These are phyloP conservation scores for Phylloscopus trochiloides DNA, from an alignment of 2,113 vertebrate genomes.

Conservation along the genomic window DNA sequence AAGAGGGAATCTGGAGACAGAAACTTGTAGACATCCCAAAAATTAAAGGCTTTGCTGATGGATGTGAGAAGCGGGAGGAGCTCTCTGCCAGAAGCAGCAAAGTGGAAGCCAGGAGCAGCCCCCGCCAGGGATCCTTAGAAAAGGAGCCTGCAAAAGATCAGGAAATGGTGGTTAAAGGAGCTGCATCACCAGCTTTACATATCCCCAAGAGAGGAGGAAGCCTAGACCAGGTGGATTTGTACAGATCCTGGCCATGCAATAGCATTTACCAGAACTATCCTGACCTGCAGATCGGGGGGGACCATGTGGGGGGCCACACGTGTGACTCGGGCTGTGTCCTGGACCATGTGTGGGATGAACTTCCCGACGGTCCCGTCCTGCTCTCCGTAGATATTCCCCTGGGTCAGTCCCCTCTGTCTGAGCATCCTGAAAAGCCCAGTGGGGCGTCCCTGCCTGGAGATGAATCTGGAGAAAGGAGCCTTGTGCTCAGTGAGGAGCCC, in stretches of 20 bases:
- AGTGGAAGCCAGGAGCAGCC: neutral
- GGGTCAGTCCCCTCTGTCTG: neutral
- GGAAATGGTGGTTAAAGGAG: neutral
- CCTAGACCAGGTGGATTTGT: slow-evolving; percentile 51
- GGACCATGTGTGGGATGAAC: slow-evolving; percentile 12
- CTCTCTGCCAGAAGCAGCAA: neutral
- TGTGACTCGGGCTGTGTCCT: slow-evolving; percentile 64
- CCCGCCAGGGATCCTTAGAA: neutral
- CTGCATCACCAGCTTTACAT: slow-evolving; percentile 1
- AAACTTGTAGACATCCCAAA: slow-evolving; percentile 19
- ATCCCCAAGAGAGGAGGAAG: slow-evolving; percentile 60
- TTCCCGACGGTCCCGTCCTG: slow-evolving; percentile 52
- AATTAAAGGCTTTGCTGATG: neutral
- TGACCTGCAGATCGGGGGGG: slow-evolving; percentile 76
- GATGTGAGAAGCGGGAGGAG: neutral
- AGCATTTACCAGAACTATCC: slow-evolving; percentile 84
- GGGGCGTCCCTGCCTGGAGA: neutral
- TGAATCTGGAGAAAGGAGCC: slow-evolving; percentile 76
- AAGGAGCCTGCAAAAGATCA: neutral
- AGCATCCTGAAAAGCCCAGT: neutral
- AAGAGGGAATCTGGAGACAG: slow-evolving; percentile 48
- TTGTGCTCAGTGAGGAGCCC: slow-evolving; percentile 70
- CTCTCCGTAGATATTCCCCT: slow-evolving; percentile 63
- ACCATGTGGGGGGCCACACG: slow-evolving; percentile 48
- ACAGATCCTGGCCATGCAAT: slow-evolving; percentile 63